Base-by-base conservation (phyloP, 2,888 invertebrate species). In the Limenitis camilla region DNA sequence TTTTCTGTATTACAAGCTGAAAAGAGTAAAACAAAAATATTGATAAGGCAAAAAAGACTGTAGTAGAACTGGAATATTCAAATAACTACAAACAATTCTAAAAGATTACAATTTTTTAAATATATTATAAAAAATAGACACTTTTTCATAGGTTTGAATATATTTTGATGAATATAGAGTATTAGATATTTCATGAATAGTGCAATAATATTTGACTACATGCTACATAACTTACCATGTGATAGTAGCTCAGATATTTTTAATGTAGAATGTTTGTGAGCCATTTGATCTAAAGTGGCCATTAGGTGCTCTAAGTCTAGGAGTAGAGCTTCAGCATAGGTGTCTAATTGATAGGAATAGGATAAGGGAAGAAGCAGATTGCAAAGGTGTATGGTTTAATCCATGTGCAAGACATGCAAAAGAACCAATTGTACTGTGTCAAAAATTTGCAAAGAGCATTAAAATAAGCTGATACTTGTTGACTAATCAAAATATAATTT, bases 321-420 rank as follows among this genome's bases (percentile, higher is more conserved):
- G 76, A 88, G 87, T 49, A 88, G 81, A 76, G 88, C 79, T 80
- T 88, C 88, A 62, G 88, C 88, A 67, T 88, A 88, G 68, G 88
- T 87, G 76, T 84, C 88, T 88, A 79, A 67, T 67, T 76, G 73
- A 58, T 53, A 49, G 55, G 55, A 49, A 35, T 31, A 47, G 61
- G 58, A 74, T 69, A 64, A 59, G 63, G 73, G 76, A 75, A 67
- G 62, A 82, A 82, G 82, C 82, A 65, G 71, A 72, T 68, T 74
- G 70, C 74, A 72, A 68, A 72, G 72, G 72, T 72, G 74, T 73
- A 70, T 74, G 71, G 72, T 67, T 72, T 71, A 69, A 68, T 83
- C 87, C 87, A 78, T 81, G 86, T 86, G 86, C 85, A 81, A 87
- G 87, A 87, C 86, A 87, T 87, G 86, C 86, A 84, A 87, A 82